Evolutionary conservation across 2,113 vertebrate genomes (phyloP).

Genomic region (Anthoscopus minutus): DNA sequence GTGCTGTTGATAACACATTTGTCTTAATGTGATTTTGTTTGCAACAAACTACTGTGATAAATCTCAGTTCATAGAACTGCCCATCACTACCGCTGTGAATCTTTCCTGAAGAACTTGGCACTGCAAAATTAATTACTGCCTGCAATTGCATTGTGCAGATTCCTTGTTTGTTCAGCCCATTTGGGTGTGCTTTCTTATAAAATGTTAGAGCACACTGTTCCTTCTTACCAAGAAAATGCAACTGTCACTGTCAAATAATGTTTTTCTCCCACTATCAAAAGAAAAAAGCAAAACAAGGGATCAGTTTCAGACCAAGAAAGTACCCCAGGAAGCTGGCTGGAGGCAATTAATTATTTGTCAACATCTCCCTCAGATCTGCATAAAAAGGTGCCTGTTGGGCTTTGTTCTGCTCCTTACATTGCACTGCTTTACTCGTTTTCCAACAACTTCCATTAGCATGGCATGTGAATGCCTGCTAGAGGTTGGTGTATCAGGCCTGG

Average conservation of each 20-base stretch:
- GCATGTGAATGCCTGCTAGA: neutral
- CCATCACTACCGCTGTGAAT: neutral
- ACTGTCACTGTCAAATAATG: neutral
- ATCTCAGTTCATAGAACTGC: neutral
- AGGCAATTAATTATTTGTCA: constrained; percentile 47
- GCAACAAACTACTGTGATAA: neutral
- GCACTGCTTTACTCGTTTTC: neutral
- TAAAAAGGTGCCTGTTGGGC: constrained; percentile 16
- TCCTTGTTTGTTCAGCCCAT: neutral
- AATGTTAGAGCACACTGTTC: constrained; percentile 9
- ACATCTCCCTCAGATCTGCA: neutral
- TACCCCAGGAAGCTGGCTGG: neutral
- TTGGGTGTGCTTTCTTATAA: neutral
- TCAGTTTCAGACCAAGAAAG: constrained; percentile 30
- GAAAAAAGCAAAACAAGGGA: constrained; percentile 25
- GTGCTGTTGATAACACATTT: neutral
- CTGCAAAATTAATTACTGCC: constrained; percentile 33
- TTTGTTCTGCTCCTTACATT: constrained; percentile 15
- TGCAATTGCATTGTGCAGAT: neutral
- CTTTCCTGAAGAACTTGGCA: neutral
- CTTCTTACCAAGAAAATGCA: constrained; percentile 28
- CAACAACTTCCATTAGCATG: neutral
- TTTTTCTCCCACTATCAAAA: neutral
- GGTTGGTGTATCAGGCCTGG: neutral
- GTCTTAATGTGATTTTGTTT: constrained; percentile 12